Evolutionary conservation across 1,140 invertebrate species (phyloP), one percentile per base, ranked within the genome.

Genomic region (Uloborus diversus): DNA sequence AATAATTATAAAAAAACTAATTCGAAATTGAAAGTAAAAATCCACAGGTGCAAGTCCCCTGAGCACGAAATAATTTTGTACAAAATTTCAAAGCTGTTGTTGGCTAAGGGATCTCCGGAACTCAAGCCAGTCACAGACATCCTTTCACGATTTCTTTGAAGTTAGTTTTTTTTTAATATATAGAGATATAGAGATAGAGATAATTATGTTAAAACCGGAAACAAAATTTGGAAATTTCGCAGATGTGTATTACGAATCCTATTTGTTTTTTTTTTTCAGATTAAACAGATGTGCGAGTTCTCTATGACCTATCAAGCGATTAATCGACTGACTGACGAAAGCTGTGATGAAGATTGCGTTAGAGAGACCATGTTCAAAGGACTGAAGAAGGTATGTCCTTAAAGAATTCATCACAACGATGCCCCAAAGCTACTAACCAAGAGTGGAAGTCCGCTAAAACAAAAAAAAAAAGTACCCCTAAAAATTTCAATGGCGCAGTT

Each of bases 351-450:
- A 51, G 70, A 64, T 3, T 75, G 70, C 23, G 37, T 64, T 0
- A 4, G 70, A 75, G 28, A 3, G 17, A 75, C 32, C 17, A 75
- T 75, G 70, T 51, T 64, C 28, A 20, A 49, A 7, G 28, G 30
- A 25, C 70, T 75, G 20, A 75, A 75, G 53, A 47, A 62, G 20
- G 70, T 75, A 75, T 20, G 14, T n/a, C n/a, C n/a, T n/a, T n/a
- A n/a, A 33, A n/a, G 9, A 2, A 17, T 47, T 25, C 14, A n/a
- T 30, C 32, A 30, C 13, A n/a, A 61, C 7, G 25, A 23, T 9
- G n/a, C 25, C 20, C 20, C 1, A 20, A 23, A 3, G 51, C n/a
- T 7, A 9, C 9, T 53, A n/a, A 23, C 1, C 51, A n/a, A 20
- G 51, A 9, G 1, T 53, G 14, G 9, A 53, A n/a, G 51, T 20